Base-by-base conservation (phyloP, 2,113 vertebrate species). In the Lasiurus cinereus region DNA sequence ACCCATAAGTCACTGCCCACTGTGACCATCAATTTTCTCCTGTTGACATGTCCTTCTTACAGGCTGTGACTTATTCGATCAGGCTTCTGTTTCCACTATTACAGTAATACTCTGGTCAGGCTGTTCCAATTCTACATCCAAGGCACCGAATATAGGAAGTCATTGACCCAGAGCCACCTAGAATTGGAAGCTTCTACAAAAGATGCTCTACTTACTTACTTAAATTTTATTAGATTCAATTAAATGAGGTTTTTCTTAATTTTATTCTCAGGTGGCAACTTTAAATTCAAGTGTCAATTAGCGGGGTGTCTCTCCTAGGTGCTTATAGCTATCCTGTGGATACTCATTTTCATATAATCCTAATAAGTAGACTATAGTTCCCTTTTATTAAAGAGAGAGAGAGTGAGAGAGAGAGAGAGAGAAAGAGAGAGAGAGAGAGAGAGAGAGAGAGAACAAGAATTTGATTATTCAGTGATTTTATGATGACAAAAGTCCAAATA, bases 211-310 rank as follows among this genome's bases (percentile, higher is more conserved):
- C 46, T 54, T 62, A 84, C 36, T 56, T 88, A 86, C 77, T 62
- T 93, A 76, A 62, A 18, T 91, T 80, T 33, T 77, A 82, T 86
- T 95, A 59, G 22, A 73, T 52, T 90, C 24, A 5, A 70, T 84
- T 88, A 76, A 83, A 84, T 94, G 36, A 80, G 52, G 59, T 94
- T 69, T 66, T 93, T 82, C 85, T 89, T 90, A 69, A 94, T 93
- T 95, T 93, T 67, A 73, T 91, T 79, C 87, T 91, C 92, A 96
- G 83, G 24, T 91, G 16, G 18, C 72, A 94, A 78, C 79, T 91
- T 95, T 73, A 83, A 86, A 88, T 90, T 93, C 66, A 67, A 56
- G 18, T 82, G 90, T 12, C 16, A 43, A 11, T 85, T 72, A 78
- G 54, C 27, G 83, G 66, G 50, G 36, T 62, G 22, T 43, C 39